Evolutionary conservation across 1,140 invertebrate species (phyloP).

Genomic region (Pseudoatta argentina): DNA sequence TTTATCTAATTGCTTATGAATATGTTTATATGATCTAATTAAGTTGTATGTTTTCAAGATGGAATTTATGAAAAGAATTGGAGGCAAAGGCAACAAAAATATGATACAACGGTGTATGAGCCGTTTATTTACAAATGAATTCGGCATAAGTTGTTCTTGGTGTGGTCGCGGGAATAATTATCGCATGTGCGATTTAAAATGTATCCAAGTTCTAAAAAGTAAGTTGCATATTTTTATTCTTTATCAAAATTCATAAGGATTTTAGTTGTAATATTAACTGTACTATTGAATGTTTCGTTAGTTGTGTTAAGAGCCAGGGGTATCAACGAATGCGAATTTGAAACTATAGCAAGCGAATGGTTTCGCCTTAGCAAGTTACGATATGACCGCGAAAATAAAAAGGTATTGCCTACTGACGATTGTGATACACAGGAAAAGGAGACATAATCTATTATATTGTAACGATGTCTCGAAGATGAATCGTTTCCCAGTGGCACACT

Average conservation of each 20-base stretch:
- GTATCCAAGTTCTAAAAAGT: slow-evolving; percentile 8
- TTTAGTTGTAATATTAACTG: slow-evolving; percentile 24
- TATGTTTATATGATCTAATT: not conserved
- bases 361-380: slow-evolving; percentile 8
- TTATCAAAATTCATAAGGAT: not conserved
- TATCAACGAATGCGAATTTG: not conserved
- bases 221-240: slow-evolving; percentile 15
- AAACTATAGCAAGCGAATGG: slow-evolving; percentile 18
- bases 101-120: slow-evolving; percentile 1
- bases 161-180: slow-evolving; percentile 14
- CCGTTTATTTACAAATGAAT: slow-evolving; percentile 32
- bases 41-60: not conserved
- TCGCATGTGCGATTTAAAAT: slow-evolving; percentile 17
- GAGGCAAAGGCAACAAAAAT: slow-evolving; percentile 2
- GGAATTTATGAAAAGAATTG: not conserved
- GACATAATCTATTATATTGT: not conserved
- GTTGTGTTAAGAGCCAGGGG: not conserved
- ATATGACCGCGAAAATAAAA: not conserved
- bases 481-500: too few species aligned
- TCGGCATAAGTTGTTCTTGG: slow-evolving; percentile 15
- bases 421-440: not conserved
- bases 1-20: not conserved
- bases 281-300: slow-evolving; percentile 1
- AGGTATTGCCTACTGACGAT: not conserved
- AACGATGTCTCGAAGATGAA: too few species aligned